Conservation (phyloP, 2,888 invertebrate genomes). For the Periphyllus acericola region DNA sequence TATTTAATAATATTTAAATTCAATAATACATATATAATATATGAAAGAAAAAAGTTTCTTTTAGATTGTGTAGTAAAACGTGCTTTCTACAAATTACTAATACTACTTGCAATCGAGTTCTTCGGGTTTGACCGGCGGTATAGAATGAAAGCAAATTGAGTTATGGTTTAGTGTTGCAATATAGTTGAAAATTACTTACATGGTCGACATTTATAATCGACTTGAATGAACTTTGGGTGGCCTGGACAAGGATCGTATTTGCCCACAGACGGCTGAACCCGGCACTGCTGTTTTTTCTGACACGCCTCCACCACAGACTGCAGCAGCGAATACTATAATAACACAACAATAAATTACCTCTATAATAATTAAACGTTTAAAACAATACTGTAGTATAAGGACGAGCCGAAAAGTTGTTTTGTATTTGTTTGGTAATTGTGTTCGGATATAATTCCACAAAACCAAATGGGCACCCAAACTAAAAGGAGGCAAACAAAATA, state of each 20-base stretch:
- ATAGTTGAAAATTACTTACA: constrained; percentile 76
- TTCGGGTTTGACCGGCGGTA: constrained; percentile 11
- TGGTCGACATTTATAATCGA: constrained; percentile 96
- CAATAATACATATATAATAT: background rate
- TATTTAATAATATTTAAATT: constrained; percentile 12
- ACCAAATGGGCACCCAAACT: background rate
- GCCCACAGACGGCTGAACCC: constrained; percentile 87
- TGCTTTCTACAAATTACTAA: constrained; percentile 10
- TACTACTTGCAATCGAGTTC: constrained; percentile 15
- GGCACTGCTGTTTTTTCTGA: constrained; percentile 91
- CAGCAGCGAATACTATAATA: constrained; percentile 82
- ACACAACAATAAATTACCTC: constrained; percentile 9
- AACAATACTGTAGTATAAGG: background rate
- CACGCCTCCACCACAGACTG: constrained; percentile 95
- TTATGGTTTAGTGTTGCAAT: constrained; percentile 37
- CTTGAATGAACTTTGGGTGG: constrained; percentile 91
- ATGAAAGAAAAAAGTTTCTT: background rate
- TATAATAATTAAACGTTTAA: constrained; percentile 3
- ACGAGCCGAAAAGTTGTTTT: background rate
- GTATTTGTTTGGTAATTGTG: background rate
- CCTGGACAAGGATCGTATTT: constrained; percentile 93
- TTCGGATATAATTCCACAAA: background rate
- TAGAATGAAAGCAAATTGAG: constrained; percentile 13
- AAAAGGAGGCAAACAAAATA: too few relatives aligned
- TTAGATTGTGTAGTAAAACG: constrained; percentile 9